Evolutionary conservation across 2,888 invertebrate genomes (phyloP).

Genomic region (Eupithecia subumbrata): DNA sequence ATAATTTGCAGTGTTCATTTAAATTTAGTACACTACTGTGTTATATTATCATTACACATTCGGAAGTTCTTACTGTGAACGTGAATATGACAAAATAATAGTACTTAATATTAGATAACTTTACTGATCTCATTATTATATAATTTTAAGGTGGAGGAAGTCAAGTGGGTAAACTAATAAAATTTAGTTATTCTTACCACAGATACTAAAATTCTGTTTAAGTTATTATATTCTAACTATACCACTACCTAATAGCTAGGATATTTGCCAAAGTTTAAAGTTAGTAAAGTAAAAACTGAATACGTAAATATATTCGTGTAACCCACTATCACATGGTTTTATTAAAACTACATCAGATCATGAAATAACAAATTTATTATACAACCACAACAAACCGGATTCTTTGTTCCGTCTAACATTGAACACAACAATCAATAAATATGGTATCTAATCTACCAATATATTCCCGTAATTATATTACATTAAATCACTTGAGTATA

Average conservation of each 20-base stretch:
- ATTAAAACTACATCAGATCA: conserved; percentile 15
- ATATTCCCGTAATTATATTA: conserved; percentile 39
- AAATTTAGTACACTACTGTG: not conserved
- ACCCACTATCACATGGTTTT: conserved; percentile 15
- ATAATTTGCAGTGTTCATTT: not conserved
- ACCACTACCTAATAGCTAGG: conserved; percentile 1
- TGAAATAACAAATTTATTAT: conserved; percentile 33
- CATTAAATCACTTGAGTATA: conserved; percentile 21
- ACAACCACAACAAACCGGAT: conserved; percentile 27
- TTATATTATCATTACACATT: not conserved
- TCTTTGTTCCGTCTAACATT: conserved; percentile 22
- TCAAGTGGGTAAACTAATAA: not conserved
- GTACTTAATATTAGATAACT: not conserved
- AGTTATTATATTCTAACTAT: not conserved
- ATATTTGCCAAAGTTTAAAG: conserved; percentile 5
- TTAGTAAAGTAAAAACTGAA: not conserved
- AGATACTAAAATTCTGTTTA: not conserved
- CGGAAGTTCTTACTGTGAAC: not conserved
- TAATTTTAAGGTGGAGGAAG: not conserved
- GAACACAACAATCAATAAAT: conserved; percentile 29
- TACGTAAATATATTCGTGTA: conserved; percentile 9
- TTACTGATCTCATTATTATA: conserved; percentile 6
- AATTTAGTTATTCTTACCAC: not conserved
- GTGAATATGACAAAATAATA: not conserved
- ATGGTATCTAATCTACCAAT: conserved; percentile 2